Conservation (phyloP, 2,797 vertebrate species). For the Brachyrhaphis roseni region DNA sequence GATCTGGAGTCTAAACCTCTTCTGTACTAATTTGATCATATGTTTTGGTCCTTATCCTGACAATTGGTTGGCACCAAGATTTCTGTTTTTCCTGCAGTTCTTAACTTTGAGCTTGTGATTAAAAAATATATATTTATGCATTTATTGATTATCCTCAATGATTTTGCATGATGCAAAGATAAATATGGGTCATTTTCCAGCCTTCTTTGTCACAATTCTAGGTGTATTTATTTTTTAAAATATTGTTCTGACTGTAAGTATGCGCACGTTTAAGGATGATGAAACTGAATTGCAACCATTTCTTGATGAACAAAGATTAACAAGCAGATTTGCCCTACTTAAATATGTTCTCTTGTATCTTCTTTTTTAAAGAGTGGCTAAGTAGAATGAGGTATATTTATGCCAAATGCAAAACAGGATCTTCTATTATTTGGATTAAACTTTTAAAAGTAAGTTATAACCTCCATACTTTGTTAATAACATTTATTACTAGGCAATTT, state of each 20-base stretch:
- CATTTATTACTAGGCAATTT: not conserved
- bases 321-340: not conserved
- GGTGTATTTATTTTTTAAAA: not conserved
- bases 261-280: not conserved
- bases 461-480: not conserved
- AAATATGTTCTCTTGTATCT: not conserved
- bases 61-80: not conserved
- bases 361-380: not conserved
- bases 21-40: not conserved
- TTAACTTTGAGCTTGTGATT: not conserved
- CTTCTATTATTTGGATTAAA: not conserved
- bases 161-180: not conserved
- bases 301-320: not conserved
- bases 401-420: not conserved
- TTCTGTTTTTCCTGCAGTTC: not conserved
- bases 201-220: not conserved
- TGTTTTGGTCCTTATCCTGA: not conserved
- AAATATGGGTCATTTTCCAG: not conserved
- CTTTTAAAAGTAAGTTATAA: not conserved
- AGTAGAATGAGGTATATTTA: not conserved
- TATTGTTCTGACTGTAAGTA: not conserved
- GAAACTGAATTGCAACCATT: not conserved
- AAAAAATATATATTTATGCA: not conserved
- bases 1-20: not conserved
- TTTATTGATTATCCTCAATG: not conserved